Conservation (phyloP, 1,140 invertebrate species). For the Hyposmocoma kahamanoa region DNA sequence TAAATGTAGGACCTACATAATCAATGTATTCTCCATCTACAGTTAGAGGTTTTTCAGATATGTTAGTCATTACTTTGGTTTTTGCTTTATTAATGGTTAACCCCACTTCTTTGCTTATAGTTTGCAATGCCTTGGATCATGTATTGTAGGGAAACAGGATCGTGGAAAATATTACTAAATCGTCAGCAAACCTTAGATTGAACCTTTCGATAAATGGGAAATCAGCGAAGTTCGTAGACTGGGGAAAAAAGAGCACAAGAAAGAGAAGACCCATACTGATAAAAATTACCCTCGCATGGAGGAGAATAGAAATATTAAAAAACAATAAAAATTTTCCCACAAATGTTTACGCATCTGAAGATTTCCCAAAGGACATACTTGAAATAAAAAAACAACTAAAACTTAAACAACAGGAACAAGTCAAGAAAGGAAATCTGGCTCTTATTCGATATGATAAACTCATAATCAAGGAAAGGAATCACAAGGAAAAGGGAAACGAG, state of each 20-base stretch:
- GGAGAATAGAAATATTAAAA: constrained; percentile 21
- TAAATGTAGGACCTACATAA: no score
- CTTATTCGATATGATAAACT: constrained; percentile 23
- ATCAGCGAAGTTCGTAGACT: constrained; percentile 1
- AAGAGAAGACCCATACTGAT: constrained; percentile 17
- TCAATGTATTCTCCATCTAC: no score
- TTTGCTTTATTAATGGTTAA: no score
- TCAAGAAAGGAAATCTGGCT: constrained; percentile 19
- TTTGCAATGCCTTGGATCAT: no score
- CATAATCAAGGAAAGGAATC: constrained; percentile 19
- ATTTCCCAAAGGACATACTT: constrained; percentile 26
- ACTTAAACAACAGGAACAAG: constrained; percentile 20
- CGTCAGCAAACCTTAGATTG: not conserved
- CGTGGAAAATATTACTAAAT: no score
- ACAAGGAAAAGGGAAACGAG: constrained; percentile 22
- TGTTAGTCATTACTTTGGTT: no score
- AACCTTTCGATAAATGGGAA: not conserved
- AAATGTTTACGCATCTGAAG: constrained; percentile 20
- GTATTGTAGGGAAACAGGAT: no score
- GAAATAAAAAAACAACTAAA: constrained; percentile 21
- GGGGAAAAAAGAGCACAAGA: constrained; percentile 9
- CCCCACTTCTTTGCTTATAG: no score
- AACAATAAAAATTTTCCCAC: constrained; percentile 14
- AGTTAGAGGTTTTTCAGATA: no score
- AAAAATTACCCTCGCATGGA: constrained; percentile 14